Conservation (phyloP, 2,888 invertebrate genomes). For the Nemapogon koenigi region DNA sequence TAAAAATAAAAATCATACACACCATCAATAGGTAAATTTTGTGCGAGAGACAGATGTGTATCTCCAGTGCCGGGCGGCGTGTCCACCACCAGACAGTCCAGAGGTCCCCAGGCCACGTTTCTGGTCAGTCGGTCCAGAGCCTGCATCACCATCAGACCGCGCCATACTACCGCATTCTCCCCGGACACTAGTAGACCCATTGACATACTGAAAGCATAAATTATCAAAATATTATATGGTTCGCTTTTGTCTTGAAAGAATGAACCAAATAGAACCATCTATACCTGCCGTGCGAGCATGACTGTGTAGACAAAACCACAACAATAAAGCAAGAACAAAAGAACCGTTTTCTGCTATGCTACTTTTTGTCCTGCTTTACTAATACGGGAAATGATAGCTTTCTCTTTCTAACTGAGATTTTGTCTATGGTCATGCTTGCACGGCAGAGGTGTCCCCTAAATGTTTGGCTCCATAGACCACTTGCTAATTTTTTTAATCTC, state of each 20-base stretch:
- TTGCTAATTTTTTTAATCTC: too few relatives aligned
- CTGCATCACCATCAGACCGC: constrained; percentile 96
- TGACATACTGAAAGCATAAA: constrained; percentile 76
- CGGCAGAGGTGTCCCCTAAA: too few relatives aligned
- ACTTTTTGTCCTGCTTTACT: too few relatives aligned
- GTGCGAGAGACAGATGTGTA: constrained; percentile 88
- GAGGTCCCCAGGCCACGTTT: constrained; percentile 87
- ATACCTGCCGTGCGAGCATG: too few relatives aligned
- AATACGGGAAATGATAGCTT: too few relatives aligned
- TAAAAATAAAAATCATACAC: too few relatives aligned
- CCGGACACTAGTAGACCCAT: constrained; percentile 93
- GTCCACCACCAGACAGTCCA: constrained; percentile 90
- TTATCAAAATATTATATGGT: too few relatives aligned
- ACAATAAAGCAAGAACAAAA: background rate
- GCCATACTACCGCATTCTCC: constrained; percentile 89
- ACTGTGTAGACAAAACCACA: too few relatives aligned
- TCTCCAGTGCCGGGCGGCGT: constrained; percentile 98
- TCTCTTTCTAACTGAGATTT: too few relatives aligned
- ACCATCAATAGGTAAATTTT: constrained; percentile 87
- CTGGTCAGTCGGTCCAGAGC: constrained; percentile 85
- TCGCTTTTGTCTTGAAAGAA: background rate
- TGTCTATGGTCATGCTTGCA: too few relatives aligned
- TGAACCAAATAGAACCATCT: too few relatives aligned
- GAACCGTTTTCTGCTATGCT: background rate
- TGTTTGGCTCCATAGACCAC: too few relatives aligned